Evolutionary conservation across 2,113 vertebrate genomes (phyloP), one percentile per base, ranked within the genome.

Genomic region (Otus sunia): DNA sequence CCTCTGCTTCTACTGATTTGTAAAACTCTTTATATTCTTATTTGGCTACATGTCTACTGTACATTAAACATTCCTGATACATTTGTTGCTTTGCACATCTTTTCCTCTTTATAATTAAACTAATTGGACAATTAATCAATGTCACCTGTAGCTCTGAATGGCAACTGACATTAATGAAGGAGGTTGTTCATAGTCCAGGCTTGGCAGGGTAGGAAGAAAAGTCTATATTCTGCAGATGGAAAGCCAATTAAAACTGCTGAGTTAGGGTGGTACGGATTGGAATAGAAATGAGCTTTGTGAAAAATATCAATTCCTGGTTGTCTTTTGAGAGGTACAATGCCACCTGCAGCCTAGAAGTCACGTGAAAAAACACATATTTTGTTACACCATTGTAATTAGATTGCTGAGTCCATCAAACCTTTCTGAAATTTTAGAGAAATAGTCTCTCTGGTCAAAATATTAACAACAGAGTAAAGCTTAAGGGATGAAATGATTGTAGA

Each of bases 71-170:
- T 77, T 92, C 50, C 10, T 62, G 55, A 82, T 82, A 77, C 16
- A 47, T 92, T 76, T 94, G 25, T 87, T 96, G 50, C 47, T 86
- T 90, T 92, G 13, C 18, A 89, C 50, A 77, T 94, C 50, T 95
- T 94, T 78, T 84, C 37, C n/a, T 95, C 55, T 74, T 79, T 55
- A 77, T 95, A 97, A 95, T 95, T 89, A 91, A 90, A 93, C 87
- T 96, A 95, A 96, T 86, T 95, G 73, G 87, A 90, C 62, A 89
- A 91, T 91, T 94, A 96, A 97, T 97, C 94, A 93, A 41, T 82
- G 92, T 79, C 37, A 64, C 50, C 62, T 81, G 58, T 77, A 91
- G 67, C 23, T n/a, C 75, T 92, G 87, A 96, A 88, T 86, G 89
- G 64, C 92, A 96, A 92, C 75, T 93, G 72, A 84, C 79, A 43